Percentiles rank a stretch among this genome's conserved stretches.
Conservation (phyloP, 2,797 vertebrate genomes). For the Manis javanica region DNA sequence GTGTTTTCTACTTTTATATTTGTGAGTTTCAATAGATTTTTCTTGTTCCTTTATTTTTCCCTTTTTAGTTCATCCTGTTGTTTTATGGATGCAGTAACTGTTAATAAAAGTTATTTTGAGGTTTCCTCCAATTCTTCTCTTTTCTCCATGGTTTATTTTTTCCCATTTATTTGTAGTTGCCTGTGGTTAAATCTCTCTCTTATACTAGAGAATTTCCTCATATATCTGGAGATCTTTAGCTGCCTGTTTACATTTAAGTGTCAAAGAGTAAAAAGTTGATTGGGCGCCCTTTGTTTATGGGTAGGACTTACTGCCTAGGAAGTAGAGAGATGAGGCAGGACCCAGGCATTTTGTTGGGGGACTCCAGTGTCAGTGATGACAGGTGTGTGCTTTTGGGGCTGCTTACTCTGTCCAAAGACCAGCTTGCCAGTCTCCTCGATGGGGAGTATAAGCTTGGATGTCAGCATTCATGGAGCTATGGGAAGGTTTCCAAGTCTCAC, state of each 20-base stretch:
- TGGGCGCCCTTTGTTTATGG: background rate
- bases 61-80: background rate
- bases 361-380: background rate
- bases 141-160: constrained; percentile 16
- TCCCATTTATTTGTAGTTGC: background rate
- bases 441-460: background rate
- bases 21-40: background rate
- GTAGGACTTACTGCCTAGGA: background rate
- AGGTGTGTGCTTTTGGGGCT: background rate
- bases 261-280: background rate
- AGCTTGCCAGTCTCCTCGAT: background rate
- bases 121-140: background rate
- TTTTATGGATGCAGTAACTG: background rate
- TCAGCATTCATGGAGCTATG: background rate
- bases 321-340: background rate
- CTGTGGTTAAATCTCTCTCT: background rate
- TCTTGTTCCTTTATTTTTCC: background rate
- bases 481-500: background rate
- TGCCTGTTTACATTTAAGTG: background rate
- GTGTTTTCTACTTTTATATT: background rate
- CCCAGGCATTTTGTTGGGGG: background rate
- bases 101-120: background rate
- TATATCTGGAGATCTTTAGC: background rate
- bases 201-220: background rate
- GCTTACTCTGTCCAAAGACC: background rate